Percentiles rank a stretch among this genome's conserved stretches.
Evolutionary conservation across 2,113 vertebrate genomes (phyloP).

Genomic region (Mus pahari): DNA sequence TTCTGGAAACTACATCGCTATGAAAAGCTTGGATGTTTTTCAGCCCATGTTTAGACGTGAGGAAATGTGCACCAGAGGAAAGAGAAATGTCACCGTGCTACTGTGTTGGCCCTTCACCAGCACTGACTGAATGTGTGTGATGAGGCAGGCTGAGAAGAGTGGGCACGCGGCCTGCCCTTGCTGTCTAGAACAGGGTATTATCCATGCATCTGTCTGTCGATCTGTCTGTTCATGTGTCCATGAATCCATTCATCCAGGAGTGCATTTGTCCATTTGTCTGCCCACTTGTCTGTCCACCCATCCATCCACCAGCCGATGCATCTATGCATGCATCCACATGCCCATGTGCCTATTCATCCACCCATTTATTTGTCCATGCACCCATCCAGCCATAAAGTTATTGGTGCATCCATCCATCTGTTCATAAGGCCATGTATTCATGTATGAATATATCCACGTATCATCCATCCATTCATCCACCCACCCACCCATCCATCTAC

Average conservation of each 20-base stretch:
- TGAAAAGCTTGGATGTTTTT: constrained; percentile 52
- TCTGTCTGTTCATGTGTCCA: background rate
- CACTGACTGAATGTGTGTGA: background rate
- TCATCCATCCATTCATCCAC: background rate
- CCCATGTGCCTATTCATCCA: background rate
- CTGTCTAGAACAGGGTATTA: background rate
- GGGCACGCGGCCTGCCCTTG: background rate
- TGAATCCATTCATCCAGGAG: background rate
- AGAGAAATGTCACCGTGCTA: background rate
- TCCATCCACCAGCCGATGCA: background rate
- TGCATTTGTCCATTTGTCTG: background rate
- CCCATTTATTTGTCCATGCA: background rate
- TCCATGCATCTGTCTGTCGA: background rate
- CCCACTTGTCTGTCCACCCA: background rate
- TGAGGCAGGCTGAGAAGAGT: background rate
- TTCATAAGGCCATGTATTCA: background rate
- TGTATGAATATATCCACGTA: background rate
- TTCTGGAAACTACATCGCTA: background rate
- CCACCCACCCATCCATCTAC: background rate
- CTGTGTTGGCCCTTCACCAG: background rate
- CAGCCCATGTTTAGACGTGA: constrained; percentile 12
- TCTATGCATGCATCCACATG: background rate
- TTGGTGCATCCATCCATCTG: background rate
- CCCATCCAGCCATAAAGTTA: background rate
- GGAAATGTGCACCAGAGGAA: constrained; percentile 42